phyloP scores from a whole-genome alignment of 2,888 invertebrate genomes.

The Drosophila paranaensis region DNA sequence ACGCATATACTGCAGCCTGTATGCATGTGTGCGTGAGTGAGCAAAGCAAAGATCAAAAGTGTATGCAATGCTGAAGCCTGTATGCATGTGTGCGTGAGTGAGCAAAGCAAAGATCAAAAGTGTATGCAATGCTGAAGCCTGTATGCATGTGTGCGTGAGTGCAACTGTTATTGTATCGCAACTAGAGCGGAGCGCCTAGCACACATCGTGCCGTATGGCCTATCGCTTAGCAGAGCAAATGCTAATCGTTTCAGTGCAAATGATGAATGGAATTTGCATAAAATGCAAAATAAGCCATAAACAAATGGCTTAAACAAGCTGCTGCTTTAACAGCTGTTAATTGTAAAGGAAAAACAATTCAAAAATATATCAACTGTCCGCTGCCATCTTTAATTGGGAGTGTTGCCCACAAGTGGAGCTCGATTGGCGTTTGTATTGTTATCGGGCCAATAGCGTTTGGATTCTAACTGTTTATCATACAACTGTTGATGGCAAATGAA shows the following conservation, averaged over 20 bases:
- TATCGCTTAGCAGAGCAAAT: neutral
- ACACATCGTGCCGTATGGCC: neutral
- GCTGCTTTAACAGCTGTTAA: no score
- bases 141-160: neutral
- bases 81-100: neutral
- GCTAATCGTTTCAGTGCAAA: neutral
- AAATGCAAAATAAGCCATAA: no score
- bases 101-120: no score
- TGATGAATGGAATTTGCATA: neutral
- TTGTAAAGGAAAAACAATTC: neutral
- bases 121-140: no score
- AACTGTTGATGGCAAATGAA: constrained; percentile 26
- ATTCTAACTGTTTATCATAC: constrained; percentile 14
- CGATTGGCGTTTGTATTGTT: neutral
- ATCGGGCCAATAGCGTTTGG: neutral
- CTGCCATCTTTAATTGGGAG: neutral
- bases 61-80: no score
- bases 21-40: no score
- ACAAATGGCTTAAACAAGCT: no score
- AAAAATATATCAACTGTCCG: neutral
- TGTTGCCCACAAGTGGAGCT: neutral
- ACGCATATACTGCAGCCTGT: no score
- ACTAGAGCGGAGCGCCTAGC: neutral
- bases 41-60: no score
- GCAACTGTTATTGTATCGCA: neutral